These are phyloP conservation scores for Pagetopsis macropterus DNA, from an alignment of 2,797 vertebrate species.

Conservation along the genomic window DNA sequence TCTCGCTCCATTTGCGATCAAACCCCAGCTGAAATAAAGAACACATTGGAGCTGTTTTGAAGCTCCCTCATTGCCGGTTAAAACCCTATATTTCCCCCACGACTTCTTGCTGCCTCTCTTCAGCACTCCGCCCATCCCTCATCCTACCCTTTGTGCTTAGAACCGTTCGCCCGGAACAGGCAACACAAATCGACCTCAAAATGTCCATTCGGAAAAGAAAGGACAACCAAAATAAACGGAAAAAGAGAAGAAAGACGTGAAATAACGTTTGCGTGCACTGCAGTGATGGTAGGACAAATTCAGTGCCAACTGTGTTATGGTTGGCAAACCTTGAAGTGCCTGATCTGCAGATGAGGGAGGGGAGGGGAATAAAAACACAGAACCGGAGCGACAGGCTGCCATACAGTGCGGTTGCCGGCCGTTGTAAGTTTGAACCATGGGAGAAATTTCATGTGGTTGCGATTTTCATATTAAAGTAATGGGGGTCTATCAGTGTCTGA, in stretches of 20 bases:
- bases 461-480: constrained; percentile 86
- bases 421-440: constrained; percentile 76
- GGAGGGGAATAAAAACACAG: constrained; percentile 41
- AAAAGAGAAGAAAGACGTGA: constrained; percentile 68
- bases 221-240: constrained; percentile 80
- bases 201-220: constrained; percentile 84
- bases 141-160: constrained; percentile 67
- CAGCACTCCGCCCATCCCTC: constrained; percentile 52
- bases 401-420: constrained; percentile 73
- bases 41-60: constrained; percentile 79
- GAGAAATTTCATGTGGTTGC: constrained; percentile 84
- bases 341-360: constrained; percentile 66
- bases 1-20: constrained; percentile 81
- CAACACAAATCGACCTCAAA: constrained; percentile 81
- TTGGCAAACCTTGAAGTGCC: constrained; percentile 83
- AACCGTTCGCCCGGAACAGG: constrained; percentile 79
- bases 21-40: constrained; percentile 80
- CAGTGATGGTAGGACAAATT: constrained; percentile 63
- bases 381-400: constrained; percentile 61
- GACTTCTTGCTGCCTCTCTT: constrained; percentile 65
- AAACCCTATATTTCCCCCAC: constrained; percentile 63
- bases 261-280: constrained; percentile 71
- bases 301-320: constrained; percentile 80
- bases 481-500: constrained; percentile 73
- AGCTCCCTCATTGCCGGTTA: constrained; percentile 61